phyloP scores from a whole-genome alignment of 2,888 invertebrate genomes.

The Merodon equestris region DNA sequence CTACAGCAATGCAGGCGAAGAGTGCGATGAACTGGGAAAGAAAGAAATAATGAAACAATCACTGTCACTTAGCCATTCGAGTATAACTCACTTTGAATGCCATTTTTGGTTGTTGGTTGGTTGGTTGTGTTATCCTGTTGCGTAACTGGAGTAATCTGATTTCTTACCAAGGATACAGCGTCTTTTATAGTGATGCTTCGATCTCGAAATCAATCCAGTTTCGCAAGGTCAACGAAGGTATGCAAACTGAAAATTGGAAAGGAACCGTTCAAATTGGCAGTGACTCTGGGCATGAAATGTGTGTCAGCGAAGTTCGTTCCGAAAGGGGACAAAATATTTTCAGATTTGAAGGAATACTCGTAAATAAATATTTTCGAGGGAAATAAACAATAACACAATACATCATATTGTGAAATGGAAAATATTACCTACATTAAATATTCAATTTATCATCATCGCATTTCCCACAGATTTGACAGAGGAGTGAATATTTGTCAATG shows the following conservation, averaged over 20 bases:
- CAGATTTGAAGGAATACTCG: no score
- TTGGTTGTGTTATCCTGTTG: conserved; percentile 46
- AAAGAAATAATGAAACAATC: conserved; percentile 32
- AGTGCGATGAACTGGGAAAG: conserved; percentile 69
- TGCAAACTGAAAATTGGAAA: conserved; percentile 47
- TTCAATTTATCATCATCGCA: no score
- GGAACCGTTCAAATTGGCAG: conserved; percentile 31
- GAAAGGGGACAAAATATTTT: no score
- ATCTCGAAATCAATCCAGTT: conserved; percentile 42
- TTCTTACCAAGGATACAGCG: conserved; percentile 18
- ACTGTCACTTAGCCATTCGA: neutral
- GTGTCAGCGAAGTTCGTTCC: no score
- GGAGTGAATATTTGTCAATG: no score
- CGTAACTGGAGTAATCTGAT: conserved; percentile 49
- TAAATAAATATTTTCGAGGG: no score
- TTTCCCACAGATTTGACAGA: no score
- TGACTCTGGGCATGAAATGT: no score
- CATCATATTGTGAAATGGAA: no score
- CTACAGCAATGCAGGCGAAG: conserved; percentile 70
- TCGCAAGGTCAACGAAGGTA: conserved; percentile 49
- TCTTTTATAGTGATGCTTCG: conserved; percentile 57
- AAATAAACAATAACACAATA: no score
- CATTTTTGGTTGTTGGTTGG: conserved; percentile 69
- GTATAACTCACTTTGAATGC: conserved; percentile 71
- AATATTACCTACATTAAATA: no score